Conservation (phyloP, 1,140 invertebrate genomes). For the Euwallacea similis region DNA sequence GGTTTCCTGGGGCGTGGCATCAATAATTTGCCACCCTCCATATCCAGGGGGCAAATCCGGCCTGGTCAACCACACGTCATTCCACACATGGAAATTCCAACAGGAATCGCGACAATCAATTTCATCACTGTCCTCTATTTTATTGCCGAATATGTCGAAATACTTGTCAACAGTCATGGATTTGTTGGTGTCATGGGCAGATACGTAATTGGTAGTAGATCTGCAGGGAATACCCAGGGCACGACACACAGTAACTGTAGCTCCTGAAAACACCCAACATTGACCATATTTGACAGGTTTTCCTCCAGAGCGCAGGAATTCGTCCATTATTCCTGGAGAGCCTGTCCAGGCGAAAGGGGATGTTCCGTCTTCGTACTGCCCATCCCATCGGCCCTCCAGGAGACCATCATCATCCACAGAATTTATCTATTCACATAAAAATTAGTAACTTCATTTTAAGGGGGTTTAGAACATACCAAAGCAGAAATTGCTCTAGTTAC, state of each 20-base stretch:
- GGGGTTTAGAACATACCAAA: slow-evolving; percentile 58
- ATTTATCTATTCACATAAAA: slow-evolving; percentile 55
- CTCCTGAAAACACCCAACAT: slow-evolving; percentile 80
- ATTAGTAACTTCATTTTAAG: slow-evolving; percentile 5
- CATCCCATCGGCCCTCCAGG: slow-evolving; percentile 72
- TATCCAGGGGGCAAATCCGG: slow-evolving; percentile 73
- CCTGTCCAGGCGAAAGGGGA: slow-evolving; percentile 71
- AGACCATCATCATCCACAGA: slow-evolving; percentile 68
- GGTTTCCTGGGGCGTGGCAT: slow-evolving; percentile 76
- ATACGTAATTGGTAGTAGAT: slow-evolving; percentile 75
- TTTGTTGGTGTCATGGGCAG: slow-evolving; percentile 75
- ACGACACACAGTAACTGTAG: slow-evolving; percentile 68
- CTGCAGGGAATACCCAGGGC: slow-evolving; percentile 69
- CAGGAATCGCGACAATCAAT: slow-evolving; percentile 59
- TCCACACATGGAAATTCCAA: slow-evolving; percentile 87
- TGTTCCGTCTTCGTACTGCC: slow-evolving; percentile 70
- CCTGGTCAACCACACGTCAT: slow-evolving; percentile 79
- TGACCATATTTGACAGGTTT: slow-evolving; percentile 77
- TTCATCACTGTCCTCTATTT: slow-evolving; percentile 63
- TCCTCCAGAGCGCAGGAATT: slow-evolving; percentile 65
- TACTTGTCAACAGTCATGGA: slow-evolving; percentile 73
- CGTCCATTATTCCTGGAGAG: slow-evolving; percentile 68
- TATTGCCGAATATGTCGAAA: slow-evolving; percentile 64
- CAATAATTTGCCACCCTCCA: slow-evolving; percentile 80
- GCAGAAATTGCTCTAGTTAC: slow-evolving; percentile 71